Evolutionary conservation across 2,797 vertebrate species (phyloP).

Genomic region (Eurystomus glaucurus): DNA sequence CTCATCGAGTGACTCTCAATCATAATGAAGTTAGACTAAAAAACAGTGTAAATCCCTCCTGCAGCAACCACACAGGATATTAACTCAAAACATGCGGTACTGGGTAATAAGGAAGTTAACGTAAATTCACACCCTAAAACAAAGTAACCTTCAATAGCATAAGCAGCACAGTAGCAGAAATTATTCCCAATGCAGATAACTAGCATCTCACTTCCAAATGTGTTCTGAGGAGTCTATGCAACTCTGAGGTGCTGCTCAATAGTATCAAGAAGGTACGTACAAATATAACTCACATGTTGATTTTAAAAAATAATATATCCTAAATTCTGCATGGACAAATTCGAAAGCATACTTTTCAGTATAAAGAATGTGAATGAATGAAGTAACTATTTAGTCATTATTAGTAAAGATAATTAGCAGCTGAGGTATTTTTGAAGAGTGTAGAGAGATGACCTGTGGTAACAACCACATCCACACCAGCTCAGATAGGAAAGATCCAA

Average conservation of each 20-base stretch:
- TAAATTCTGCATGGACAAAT: background rate
- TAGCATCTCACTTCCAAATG: background rate
- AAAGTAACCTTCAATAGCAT: background rate
- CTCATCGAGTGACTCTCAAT: background rate
- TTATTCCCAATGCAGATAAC: background rate
- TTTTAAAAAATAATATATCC: background rate
- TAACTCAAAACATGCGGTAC: background rate
- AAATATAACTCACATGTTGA: background rate
- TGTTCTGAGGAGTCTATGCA: background rate
- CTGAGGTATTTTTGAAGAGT: background rate
- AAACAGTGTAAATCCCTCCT: background rate
- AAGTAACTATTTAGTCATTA: background rate
- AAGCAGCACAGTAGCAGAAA: background rate
- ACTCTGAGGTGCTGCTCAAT: background rate
- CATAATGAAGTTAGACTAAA: background rate
- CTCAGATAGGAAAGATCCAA: background rate
- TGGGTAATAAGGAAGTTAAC: background rate
- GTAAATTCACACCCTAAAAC: background rate
- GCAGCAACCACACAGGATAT: background rate
- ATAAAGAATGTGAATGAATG: background rate
- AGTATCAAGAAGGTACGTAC: background rate
- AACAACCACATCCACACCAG: background rate
- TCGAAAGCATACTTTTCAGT: background rate
- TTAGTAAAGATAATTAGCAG: background rate
- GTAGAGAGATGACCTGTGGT: background rate